Conservation (phyloP, 92 coral and sea anemone genomes). For the Porites rus region DNA sequence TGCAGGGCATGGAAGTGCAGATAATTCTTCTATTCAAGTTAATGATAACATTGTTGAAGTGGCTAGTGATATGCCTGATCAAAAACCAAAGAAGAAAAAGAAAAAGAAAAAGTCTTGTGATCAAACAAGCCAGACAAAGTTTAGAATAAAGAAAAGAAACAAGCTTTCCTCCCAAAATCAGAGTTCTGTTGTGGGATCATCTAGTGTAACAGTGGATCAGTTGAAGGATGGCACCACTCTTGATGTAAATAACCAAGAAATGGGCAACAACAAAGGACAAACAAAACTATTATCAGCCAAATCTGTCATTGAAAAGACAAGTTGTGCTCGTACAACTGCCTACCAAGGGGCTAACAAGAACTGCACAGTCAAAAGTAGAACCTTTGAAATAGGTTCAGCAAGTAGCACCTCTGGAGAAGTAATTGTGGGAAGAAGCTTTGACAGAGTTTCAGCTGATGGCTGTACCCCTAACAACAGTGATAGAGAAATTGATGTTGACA, state of each 20-base stretch:
- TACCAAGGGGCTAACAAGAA: not conserved
- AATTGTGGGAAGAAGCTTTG: not conserved
- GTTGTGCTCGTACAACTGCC: slow-evolving; percentile 80
- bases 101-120: slow-evolving; percentile 63
- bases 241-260: not conserved
- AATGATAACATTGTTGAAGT: not conserved
- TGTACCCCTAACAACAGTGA: slow-evolving; percentile 8
- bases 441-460: slow-evolving; percentile 7
- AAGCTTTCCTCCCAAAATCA: not conserved
- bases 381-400: not conserved
- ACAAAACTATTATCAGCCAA: slow-evolving; percentile 13
- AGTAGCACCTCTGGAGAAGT: not conserved
- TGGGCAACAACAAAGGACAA: slow-evolving; percentile 7
- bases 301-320: slow-evolving; percentile 69
- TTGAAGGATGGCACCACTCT: not conserved
- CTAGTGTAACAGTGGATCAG: not conserved
- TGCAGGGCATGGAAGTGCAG: not conserved
- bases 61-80: not conserved
- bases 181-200: not conserved
- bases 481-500: slow-evolving; percentile 18
- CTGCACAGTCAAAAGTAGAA: slow-evolving; percentile 1
- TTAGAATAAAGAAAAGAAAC: slow-evolving; percentile 81
- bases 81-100: slow-evolving; percentile 56
- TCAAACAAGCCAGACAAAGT: slow-evolving; percentile 86
- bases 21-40: not conserved